A percentile compares a stretch with the other conserved stretches of the same genome.
phyloP scores from a whole-genome alignment of 1,140 invertebrate genomes.

The Neuroterus valhalla region DNA sequence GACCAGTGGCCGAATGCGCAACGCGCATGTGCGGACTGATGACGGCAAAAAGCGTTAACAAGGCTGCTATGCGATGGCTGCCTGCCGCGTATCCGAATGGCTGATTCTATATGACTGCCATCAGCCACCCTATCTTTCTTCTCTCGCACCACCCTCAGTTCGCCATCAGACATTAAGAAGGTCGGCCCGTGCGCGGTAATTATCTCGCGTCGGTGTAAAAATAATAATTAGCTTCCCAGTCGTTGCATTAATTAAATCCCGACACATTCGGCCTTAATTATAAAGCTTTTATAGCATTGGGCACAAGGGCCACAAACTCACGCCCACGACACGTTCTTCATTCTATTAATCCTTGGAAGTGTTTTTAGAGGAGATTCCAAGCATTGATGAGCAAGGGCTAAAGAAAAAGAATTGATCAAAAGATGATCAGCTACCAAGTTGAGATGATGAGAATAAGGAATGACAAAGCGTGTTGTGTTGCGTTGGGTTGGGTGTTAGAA shows the following conservation, averaged over 20 bases:
- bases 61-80: slow-evolving; percentile 53
- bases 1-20: not conserved
- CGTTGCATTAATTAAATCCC: slow-evolving; percentile 64
- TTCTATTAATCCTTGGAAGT: not conserved
- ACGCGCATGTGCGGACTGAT: slow-evolving; percentile 30
- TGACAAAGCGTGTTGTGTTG: not conserved
- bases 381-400: too few relatives aligned
- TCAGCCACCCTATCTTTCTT: slow-evolving; percentile 4
- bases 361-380: not conserved
- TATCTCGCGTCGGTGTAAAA: slow-evolving; percentile 67
- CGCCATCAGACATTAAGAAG: slow-evolving; percentile 43
- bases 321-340: slow-evolving; percentile 47
- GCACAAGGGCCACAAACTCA: slow-evolving; percentile 50
- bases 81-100: slow-evolving; percentile 32
- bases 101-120: slow-evolving; percentile 53
- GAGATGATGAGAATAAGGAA: too few relatives aligned
- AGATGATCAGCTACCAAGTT: not conserved
- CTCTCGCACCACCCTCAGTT: slow-evolving; percentile 10
- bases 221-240: slow-evolving; percentile 68
- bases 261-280: slow-evolving; percentile 50
- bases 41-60: slow-evolving; percentile 69
- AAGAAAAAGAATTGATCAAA: not conserved
- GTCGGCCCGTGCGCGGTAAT: slow-evolving; percentile 54
- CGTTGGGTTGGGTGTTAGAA: not conserved
- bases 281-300: slow-evolving; percentile 49